Evolutionary conservation across 2,888 invertebrate genomes (phyloP), one percentile per base, ranked within the genome.

Genomic region (Acronicta alni): DNA sequence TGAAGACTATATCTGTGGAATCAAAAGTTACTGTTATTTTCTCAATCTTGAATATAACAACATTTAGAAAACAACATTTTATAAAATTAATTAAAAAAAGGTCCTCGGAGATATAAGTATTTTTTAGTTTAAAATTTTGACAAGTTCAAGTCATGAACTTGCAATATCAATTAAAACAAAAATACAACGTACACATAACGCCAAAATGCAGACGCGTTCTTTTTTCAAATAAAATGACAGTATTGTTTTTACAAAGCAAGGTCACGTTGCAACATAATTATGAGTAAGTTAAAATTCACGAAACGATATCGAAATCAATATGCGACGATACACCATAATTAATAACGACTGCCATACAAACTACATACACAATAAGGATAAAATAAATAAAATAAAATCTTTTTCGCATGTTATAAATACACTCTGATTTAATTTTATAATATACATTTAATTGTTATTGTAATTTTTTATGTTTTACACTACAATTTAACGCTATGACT

Each of bases 351-450:
- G 41, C 26, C 53, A 55, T 57, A 64, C 72, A 75, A 79, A 75
- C 75, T 66, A 75, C 66, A 72, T 81, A 78, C 73, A 77, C 62
- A 73, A 71, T 72, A 67, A 70, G 69, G 72, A 87, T 87, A 89
- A 89, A 30, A 89, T 76, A 76, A 90, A 88, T 88, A 81, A 84
- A 82, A 87, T 88, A 88, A 82, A 79, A 80, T 85, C 75, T 85
- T 78, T 80, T 83, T 81, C 71, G 65, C 79, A 83, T 68, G 49
- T 76, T 85, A 89, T 90, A 92, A 90, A 91, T 91, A 92, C 88
- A 84, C 83, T 90, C 83, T 90, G 84, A 79, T 79, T 83, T 75
- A 77, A 81, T 82, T 63, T 81, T 63, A 67, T 63, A 66, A 65
- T 65, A 62, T 75, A 63, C 55, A 59, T 62, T 72, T 60, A 55